Conservation (phyloP, 2,113 vertebrate species). For the Mormoops blainvillei region DNA sequence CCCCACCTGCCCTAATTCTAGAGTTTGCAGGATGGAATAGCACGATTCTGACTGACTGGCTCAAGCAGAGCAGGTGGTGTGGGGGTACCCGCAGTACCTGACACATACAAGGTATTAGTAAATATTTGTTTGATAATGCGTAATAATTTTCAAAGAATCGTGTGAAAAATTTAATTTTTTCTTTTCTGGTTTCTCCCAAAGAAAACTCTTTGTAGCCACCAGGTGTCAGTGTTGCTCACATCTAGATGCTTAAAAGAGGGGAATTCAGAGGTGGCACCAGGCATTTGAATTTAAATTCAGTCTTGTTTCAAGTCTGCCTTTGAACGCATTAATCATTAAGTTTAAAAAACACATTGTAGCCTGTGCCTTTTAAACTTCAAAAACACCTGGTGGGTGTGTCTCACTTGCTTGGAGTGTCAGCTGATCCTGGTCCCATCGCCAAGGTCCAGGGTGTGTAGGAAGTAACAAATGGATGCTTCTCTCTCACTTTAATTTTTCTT, state of each 20-base stretch:
- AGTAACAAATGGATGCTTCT: too few relatives aligned
- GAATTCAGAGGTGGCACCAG: not conserved
- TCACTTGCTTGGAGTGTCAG: too few relatives aligned
- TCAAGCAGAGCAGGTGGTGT: not conserved
- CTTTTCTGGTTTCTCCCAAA: not conserved
- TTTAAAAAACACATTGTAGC: not conserved
- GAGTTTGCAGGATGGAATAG: too few relatives aligned
- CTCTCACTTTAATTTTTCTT: too few relatives aligned
- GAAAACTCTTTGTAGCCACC: not conserved
- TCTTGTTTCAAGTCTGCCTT: not conserved
- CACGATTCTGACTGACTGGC: not conserved
- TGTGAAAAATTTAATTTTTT: not conserved
- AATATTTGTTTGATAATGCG: not conserved
- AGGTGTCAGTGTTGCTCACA: not conserved
- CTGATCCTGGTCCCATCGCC: too few relatives aligned
- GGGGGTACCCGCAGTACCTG: not conserved
- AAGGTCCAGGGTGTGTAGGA: too few relatives aligned
- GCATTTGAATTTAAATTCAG: not conserved
- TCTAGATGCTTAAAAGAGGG: not conserved
- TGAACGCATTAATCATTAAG: not conserved
- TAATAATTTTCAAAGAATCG: not conserved
- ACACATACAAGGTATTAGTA: not conserved
- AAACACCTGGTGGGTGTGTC: too few relatives aligned
- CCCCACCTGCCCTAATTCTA: not conserved
- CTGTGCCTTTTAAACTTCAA: too few relatives aligned